Evolutionary conservation across 2,888 invertebrate genomes (phyloP).

Genomic region (Cremastinae sp.): DNA sequence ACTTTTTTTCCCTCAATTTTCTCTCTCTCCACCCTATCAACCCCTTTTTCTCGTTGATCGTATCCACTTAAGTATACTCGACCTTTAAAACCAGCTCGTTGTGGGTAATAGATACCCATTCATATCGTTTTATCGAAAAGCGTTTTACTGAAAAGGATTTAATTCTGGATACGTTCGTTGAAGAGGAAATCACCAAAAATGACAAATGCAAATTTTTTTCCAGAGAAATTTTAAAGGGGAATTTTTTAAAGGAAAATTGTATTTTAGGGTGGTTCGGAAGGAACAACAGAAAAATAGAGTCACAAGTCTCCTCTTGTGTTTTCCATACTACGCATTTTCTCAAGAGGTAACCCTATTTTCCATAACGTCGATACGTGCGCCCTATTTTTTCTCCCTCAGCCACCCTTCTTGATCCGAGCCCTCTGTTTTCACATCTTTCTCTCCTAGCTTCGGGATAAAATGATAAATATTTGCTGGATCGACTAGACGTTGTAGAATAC

Average conservation of each 20-base stretch:
- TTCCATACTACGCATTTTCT: conserved; percentile 7
- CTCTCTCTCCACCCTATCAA: conserved; percentile 43
- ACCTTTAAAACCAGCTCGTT: conserved; percentile 64
- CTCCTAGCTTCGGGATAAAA: no score
- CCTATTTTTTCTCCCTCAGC: neutral
- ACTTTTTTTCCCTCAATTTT: neutral
- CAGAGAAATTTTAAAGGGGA: no score
- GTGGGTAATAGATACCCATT: conserved; percentile 63
- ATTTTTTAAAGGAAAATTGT: no score
- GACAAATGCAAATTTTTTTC: neutral
- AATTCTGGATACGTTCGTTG: no score
- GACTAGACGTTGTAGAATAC: no score
- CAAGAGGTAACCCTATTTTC: conserved; percentile 26
- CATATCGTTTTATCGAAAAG: conserved; percentile 52
- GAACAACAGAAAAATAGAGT: no score
- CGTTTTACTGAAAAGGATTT: conserved; percentile 44
- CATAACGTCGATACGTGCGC: conserved; percentile 19
- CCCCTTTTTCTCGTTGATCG: conserved; percentile 30
- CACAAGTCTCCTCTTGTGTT: conserved; percentile 11
- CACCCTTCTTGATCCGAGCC: neutral
- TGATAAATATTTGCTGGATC: no score
- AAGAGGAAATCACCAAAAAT: conserved; percentile 1
- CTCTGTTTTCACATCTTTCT: neutral
- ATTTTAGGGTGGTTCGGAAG: no score
- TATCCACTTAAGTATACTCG: conserved; percentile 35